A percentile compares a stretch with the other conserved stretches of the same genome.
Evolutionary conservation across 2,888 invertebrate genomes (phyloP).

Genomic region (Lottia scabra): DNA sequence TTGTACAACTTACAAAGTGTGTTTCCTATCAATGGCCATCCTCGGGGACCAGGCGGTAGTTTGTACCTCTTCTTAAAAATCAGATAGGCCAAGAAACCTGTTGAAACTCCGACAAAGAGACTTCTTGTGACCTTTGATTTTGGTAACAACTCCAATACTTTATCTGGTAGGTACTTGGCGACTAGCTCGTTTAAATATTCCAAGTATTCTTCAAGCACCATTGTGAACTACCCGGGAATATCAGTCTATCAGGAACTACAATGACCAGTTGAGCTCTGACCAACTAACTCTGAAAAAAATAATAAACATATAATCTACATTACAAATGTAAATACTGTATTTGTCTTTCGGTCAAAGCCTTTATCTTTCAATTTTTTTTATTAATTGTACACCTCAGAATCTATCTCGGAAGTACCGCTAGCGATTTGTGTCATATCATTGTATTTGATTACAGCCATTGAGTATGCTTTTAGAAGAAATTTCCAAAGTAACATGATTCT

Average conservation of each 20-base stretch:
- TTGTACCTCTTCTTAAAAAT: conserved; percentile 9
- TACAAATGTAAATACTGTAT: too few species aligned
- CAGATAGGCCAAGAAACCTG: conserved; percentile 2
- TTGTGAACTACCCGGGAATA: neutral
- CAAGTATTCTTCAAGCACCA: neutral
- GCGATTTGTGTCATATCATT: too few species aligned
- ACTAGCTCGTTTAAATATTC: neutral
- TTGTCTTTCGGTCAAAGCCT: too few species aligned
- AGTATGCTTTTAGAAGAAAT: too few species aligned
- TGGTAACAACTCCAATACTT: neutral
- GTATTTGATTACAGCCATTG: too few species aligned
- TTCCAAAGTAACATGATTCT: too few species aligned
- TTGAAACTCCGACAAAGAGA: neutral
- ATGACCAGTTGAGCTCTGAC: neutral
- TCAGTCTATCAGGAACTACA: neutral
- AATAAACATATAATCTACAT: too few species aligned
- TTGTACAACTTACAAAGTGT: neutral
- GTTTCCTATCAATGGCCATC: conserved; percentile 12
- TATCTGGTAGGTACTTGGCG: neutral
- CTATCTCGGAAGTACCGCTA: too few species aligned
- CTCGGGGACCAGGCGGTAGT: conserved; percentile 13
- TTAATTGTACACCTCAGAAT: too few species aligned
- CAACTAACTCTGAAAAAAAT: too few species aligned
- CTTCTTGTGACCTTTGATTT: neutral
- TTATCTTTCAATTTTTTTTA: too few species aligned